These are phyloP conservation scores for Columba guinea DNA, from an alignment of 2,797 vertebrate genomes.

Conservation along the genomic window DNA sequence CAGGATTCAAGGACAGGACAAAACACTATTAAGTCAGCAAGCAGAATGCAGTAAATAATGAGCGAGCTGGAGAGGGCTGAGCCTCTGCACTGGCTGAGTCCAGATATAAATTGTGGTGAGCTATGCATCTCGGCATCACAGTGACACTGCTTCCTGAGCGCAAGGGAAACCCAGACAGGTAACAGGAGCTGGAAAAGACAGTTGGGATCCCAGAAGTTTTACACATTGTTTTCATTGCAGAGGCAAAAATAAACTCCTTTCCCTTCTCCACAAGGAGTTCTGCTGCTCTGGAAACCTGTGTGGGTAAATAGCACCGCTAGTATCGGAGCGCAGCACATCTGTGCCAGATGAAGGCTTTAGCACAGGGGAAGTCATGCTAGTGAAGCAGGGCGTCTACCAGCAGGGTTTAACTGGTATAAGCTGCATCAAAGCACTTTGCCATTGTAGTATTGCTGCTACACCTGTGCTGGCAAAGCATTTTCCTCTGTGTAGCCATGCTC, in stretches of 20 bases:
- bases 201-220: neutral
- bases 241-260: neutral
- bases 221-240: neutral
- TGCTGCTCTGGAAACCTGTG: neutral
- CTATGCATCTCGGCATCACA: neutral
- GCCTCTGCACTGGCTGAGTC: slow-evolving; percentile 2
- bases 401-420: neutral
- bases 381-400: neutral
- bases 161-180: neutral
- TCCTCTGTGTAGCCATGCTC: neutral
- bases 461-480: neutral
- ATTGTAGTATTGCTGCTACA: rapidly evolving
- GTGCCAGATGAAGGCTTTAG: neutral
- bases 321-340: rapidly evolving
- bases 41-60: slow-evolving; percentile 67
- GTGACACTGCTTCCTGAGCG: neutral
- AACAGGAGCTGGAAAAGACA: neutral
- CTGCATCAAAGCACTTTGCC: neutral
- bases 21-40: slow-evolving; percentile 69
- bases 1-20: slow-evolving; percentile 68
- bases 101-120: slow-evolving; percentile 48
- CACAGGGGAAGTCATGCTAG: rapidly evolving
- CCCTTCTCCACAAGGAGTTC: neutral
- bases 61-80: neutral
- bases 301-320: neutral